Evolutionary conservation across 2,797 vertebrate species (phyloP).

Genomic region (Limosa lapponica): DNA sequence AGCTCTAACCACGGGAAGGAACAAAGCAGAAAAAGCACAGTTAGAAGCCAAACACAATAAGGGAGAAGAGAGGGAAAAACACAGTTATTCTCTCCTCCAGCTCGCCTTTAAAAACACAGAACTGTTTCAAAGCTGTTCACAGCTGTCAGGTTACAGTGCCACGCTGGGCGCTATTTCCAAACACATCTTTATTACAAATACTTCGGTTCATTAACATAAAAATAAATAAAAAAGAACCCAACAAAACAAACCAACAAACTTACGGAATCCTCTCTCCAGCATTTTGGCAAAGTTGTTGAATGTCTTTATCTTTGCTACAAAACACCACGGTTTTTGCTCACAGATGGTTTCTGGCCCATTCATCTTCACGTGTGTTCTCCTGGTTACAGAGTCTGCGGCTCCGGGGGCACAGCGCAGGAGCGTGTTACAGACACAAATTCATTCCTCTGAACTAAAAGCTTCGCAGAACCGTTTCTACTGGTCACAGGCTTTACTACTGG

Average conservation of each 20-base stretch:
- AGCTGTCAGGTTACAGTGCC: not conserved
- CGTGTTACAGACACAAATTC: not conserved
- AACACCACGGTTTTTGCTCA: not conserved
- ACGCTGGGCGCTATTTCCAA: not conserved
- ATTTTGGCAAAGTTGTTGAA: not conserved
- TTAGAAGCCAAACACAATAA: not conserved
- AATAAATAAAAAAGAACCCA: not conserved
- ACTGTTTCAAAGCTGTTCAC: not conserved
- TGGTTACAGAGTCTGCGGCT: fast-evolving
- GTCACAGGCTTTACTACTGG: not conserved
- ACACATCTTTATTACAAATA: not conserved
- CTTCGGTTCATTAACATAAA: not conserved
- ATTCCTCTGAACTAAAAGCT: not conserved
- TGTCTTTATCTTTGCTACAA: not conserved
- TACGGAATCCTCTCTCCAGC: fast-evolving
- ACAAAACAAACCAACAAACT: not conserved
- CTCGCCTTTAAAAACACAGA: not conserved
- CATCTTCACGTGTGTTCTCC: fast-evolving
- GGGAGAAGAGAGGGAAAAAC: not conserved
- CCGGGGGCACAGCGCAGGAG: not conserved
- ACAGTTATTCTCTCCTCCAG: not conserved
- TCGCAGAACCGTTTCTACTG: not conserved
- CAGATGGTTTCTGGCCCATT: not conserved
- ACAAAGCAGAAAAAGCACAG: not conserved
- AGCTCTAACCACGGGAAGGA: not conserved